Evolutionary conservation across 2,888 invertebrate genomes (phyloP).

Genomic region (Lycocerus yunnanus): DNA sequence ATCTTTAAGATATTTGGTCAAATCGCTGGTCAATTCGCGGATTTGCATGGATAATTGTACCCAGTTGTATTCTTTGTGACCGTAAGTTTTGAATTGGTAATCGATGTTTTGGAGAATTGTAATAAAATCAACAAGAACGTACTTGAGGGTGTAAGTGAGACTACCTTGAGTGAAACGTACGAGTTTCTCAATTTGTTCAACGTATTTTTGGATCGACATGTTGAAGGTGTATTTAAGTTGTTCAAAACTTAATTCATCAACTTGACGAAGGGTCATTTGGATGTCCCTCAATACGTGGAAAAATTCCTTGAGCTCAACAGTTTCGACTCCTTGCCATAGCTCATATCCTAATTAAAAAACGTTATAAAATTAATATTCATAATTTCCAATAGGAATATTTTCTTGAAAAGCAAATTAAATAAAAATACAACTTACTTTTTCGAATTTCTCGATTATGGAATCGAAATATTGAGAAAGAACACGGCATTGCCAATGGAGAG

Average conservation of each 20-base stretch:
- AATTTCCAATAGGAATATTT: not conserved
- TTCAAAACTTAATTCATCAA: not conserved
- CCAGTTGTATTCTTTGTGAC: not conserved
- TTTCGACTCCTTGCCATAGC: slow-evolving; percentile 3
- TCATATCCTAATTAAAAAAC: not conserved
- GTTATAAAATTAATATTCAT: not conserved
- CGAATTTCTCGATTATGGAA: not conserved
- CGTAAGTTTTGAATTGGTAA: not conserved
- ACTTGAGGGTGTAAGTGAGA: not conserved
- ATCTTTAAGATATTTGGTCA: not conserved
- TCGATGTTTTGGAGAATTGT: not conserved
- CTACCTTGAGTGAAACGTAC: slow-evolving; percentile 6
- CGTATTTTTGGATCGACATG: not conserved
- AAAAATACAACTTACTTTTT: not conserved
- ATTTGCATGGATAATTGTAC: slow-evolving; percentile 3
- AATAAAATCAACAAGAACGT: not conserved
- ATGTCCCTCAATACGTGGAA: not conserved
- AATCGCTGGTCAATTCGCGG: not conserved
- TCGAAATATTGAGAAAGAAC: not conserved
- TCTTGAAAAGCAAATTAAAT: not conserved
- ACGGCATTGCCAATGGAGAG: not conserved
- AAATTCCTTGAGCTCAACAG: not conserved
- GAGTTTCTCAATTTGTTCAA: slow-evolving; percentile 1
- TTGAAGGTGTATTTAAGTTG: not conserved
- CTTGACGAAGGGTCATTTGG: not conserved